phyloP scores from a whole-genome alignment of 2,888 invertebrate genomes.

The Melinaea marsaeus region DNA sequence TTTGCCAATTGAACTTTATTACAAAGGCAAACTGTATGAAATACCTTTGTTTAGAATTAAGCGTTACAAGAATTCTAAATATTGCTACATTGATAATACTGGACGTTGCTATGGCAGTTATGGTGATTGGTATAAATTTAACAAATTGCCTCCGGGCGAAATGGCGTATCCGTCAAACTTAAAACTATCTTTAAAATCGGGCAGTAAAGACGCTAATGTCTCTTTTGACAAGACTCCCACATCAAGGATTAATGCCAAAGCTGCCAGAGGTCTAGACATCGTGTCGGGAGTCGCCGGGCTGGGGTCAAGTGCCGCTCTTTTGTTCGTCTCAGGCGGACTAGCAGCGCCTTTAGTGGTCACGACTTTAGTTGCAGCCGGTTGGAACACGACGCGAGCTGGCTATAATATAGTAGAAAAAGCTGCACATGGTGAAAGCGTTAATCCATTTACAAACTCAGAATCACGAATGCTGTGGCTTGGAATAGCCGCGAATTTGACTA shows the following conservation, averaged over 20 bases:
- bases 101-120: too few species aligned
- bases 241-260: conserved; percentile 22
- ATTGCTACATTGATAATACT: too few species aligned
- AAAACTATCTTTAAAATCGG: conserved; percentile 23
- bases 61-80: too few species aligned
- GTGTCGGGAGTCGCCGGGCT: conserved; percentile 13
- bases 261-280: conserved; percentile 27
- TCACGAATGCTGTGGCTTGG: conserved; percentile 38
- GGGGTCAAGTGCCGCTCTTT: too few species aligned
- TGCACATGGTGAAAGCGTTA: conserved; percentile 33
- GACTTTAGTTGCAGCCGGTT: conserved; percentile 24
- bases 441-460: conserved; percentile 33
- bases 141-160: conserved; percentile 31
- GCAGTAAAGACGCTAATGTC: conserved; percentile 13
- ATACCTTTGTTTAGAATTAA: too few species aligned
- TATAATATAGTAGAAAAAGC: conserved; percentile 34
- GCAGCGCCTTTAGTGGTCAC: too few species aligned
- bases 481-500: conserved; percentile 35
- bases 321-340: too few species aligned
- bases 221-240: conserved; percentile 23
- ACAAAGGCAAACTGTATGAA: too few species aligned
- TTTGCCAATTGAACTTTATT: too few species aligned
- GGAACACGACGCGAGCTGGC: conserved; percentile 31
- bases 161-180: conserved; percentile 32
- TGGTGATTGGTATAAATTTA: conserved; percentile 23